Conservation (phyloP, 2,888 invertebrate genomes). For the Netelia fuscicornis region DNA sequence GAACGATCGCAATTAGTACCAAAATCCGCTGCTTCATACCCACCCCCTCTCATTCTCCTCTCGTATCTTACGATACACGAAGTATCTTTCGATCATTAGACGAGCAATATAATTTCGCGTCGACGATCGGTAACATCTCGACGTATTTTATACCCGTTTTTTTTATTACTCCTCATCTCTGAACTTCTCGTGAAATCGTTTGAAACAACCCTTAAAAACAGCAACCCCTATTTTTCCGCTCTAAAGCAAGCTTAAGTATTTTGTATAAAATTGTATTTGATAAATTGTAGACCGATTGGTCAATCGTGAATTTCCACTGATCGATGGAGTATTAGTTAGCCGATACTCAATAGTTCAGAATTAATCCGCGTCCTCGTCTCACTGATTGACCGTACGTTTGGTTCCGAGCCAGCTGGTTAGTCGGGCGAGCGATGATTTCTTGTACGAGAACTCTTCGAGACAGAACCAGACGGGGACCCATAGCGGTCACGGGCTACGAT, state of each 20-base stretch:
- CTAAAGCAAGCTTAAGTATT: neutral
- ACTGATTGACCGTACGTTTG: conserved; percentile 48
- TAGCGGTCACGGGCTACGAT: conserved; percentile 73
- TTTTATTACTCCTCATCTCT: neutral
- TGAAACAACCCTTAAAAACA: too few species aligned
- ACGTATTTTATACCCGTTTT: conserved; percentile 5
- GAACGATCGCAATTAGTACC: conserved; percentile 78
- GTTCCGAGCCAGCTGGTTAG: conserved; percentile 1
- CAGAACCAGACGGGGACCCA: conserved; percentile 44
- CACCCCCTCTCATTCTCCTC: conserved; percentile 8
- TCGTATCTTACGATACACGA: conserved; percentile 12
- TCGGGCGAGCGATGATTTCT: conserved; percentile 39
- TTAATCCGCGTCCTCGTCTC: conserved; percentile 31
- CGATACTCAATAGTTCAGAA: neutral
- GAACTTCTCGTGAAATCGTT: neutral
- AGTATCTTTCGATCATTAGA: conserved; percentile 56
- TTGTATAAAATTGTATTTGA: neutral
- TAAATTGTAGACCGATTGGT: neutral
- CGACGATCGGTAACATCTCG: conserved; percentile 37
- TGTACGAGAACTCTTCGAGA: conserved; percentile 47
- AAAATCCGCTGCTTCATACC: conserved; percentile 16
- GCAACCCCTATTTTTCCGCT: too few species aligned
- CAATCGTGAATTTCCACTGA: neutral
- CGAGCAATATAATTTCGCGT: conserved; percentile 41
- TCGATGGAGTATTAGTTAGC: neutral